Evolutionary conservation across 1,140 invertebrate species (phyloP).

Genomic region (Neomicropteryx cornuta): DNA sequence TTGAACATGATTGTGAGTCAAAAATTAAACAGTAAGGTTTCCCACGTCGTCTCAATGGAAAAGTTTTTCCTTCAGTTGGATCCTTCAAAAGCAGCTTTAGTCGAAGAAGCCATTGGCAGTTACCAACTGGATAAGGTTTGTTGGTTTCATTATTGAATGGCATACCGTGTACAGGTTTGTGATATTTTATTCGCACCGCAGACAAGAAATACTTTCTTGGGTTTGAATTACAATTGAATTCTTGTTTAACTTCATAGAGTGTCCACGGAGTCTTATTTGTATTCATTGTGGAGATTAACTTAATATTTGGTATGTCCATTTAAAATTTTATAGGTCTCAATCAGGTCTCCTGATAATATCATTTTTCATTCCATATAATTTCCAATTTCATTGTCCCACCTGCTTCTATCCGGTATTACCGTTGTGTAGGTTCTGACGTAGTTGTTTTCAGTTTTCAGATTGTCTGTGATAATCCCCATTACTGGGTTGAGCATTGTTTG

Average conservation of each 20-base stretch:
- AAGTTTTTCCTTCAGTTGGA: conserved; percentile 32
- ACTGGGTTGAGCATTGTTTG: no score
- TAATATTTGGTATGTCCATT: no score
- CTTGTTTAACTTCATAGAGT: not conserved
- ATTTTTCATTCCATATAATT: no score
- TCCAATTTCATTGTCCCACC: no score
- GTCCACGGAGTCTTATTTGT: not conserved
- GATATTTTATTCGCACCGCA: not conserved
- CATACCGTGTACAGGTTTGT: not conserved
- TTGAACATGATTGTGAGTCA: conserved; percentile 28
- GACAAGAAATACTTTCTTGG: not conserved
- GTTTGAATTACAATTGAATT: not conserved
- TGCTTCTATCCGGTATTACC: no score
- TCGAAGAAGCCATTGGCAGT: conserved; percentile 16
- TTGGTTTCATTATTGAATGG: not conserved
- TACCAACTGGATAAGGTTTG: conserved; percentile 16
- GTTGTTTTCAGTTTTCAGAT: no score
- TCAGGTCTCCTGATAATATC: no score
- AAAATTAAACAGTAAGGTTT: conserved; percentile 23
- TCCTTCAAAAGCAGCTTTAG: conserved; percentile 19
- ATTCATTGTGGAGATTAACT: not conserved
- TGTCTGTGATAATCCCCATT: no score
- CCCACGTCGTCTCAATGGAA: conserved; percentile 20
- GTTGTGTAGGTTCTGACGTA: no score
- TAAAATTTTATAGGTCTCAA: no score